These are phyloP conservation scores for Anarsia innoxiella DNA, from an alignment of 2,888 invertebrate genomes.

Conservation along the genomic window DNA sequence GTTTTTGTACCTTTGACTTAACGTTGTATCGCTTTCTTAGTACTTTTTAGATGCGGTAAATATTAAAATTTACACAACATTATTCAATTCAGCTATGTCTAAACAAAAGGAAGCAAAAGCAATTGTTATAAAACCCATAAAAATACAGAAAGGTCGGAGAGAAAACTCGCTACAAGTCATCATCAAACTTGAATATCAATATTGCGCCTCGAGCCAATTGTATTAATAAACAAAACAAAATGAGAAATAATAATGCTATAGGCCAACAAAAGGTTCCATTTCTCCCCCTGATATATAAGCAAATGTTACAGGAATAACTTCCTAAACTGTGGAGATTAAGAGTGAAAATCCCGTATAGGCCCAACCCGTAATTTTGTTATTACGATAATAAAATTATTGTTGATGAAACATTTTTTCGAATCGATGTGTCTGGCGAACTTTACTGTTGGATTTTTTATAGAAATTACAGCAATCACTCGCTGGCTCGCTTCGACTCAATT, in stretches of 20 bases:
- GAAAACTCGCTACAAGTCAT: conserved; percentile 65
- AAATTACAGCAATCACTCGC: conserved; percentile 70
- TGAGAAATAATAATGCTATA: conserved; percentile 76
- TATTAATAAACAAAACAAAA: conserved; percentile 77
- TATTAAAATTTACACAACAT: conserved; percentile 16
- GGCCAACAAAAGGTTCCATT: conserved; percentile 75
- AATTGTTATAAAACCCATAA: conserved; percentile 63
- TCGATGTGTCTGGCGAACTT: conserved; percentile 70
- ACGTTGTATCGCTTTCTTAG: too few species aligned
- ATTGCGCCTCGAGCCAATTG: conserved; percentile 75
- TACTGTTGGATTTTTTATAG: conserved; percentile 68
- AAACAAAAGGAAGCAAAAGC: conserved; percentile 50
- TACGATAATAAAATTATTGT: conserved; percentile 75
- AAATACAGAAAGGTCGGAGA: conserved; percentile 59
- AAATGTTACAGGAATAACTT: conserved; percentile 48
- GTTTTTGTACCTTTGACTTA: too few species aligned
- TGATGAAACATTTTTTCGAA: conserved; percentile 74
- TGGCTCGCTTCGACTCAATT: conserved; percentile 53
- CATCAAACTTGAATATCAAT: conserved; percentile 76
- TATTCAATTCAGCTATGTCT: conserved; percentile 34
- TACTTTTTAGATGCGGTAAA: conserved; percentile 7
- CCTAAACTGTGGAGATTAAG: conserved; percentile 51
- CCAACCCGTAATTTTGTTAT: conserved; percentile 73
- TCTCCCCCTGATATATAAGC: conserved; percentile 67
- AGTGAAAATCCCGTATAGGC: conserved; percentile 52